These are phyloP conservation scores for Eclectus roratus DNA, from an alignment of 2,113 vertebrate genomes.

Conservation along the genomic window DNA sequence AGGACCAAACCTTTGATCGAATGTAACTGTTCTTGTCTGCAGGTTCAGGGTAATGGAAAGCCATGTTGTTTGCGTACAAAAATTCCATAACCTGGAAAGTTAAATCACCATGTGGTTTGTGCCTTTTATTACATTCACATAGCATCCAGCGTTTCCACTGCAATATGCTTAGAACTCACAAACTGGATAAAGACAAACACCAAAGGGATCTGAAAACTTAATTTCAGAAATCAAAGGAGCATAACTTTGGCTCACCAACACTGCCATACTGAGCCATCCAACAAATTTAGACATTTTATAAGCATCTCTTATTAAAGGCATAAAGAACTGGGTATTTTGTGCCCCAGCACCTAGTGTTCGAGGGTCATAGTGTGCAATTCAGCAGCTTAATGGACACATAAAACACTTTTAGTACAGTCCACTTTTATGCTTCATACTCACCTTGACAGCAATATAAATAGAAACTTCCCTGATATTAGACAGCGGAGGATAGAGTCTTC, in stretches of 20 bases:
- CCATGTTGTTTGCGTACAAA: slow-evolving; percentile 92
- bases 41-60: slow-evolving; percentile 94
- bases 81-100: slow-evolving; percentile 86
- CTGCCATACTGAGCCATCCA: not conserved
- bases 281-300: accelerated
- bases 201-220: not conserved
- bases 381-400: not conserved
- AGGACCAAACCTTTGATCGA: slow-evolving; percentile 85
- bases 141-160: not conserved
- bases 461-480: slow-evolving; percentile 95
- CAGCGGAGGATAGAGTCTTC: slow-evolving; percentile 91
- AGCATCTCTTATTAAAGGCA: accelerated
- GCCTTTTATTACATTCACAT: not conserved
- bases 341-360: accelerated
- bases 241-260: accelerated
- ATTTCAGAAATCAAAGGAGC: not conserved
- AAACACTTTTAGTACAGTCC: not conserved
- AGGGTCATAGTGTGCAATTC: not conserved
- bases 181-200: not conserved
- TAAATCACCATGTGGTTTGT: not conserved
- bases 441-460: slow-evolving; percentile 90
- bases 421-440: slow-evolving; percentile 52
- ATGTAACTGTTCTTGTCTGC: slow-evolving; percentile 84
- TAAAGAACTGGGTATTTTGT: not conserved
- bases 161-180: not conserved